These are phyloP conservation scores for Asbolus verrucosus DNA, from an alignment of 1,140 invertebrate genomes.

Conservation along the genomic window DNA sequence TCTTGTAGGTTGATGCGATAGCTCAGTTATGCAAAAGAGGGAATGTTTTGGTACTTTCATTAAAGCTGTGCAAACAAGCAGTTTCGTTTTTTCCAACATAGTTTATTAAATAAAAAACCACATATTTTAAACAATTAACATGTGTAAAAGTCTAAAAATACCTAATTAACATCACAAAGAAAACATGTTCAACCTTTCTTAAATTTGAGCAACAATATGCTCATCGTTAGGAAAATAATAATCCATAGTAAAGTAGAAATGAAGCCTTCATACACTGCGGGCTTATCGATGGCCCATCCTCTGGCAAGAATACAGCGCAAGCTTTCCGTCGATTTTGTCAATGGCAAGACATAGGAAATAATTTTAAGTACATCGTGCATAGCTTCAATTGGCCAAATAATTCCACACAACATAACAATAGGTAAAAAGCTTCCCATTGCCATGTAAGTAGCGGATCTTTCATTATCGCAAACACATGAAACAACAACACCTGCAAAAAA, in stretches of 20 bases:
- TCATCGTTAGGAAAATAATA: slow-evolving; percentile 80
- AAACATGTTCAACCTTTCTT: slow-evolving; percentile 74
- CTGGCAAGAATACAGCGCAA: slow-evolving; percentile 88
- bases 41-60: no score
- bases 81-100: no score
- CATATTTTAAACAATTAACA: slow-evolving; percentile 25
- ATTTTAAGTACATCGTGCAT: slow-evolving; percentile 85
- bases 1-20: no score
- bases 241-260: slow-evolving; percentile 89
- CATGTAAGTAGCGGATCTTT: slow-evolving; percentile 92
- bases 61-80: no score
- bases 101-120: no score
- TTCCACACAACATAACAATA: slow-evolving; percentile 89
- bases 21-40: no score
- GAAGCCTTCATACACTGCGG: slow-evolving; percentile 88
- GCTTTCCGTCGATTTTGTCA: slow-evolving; percentile 94
- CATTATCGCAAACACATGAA: slow-evolving; percentile 87
- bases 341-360: slow-evolving; percentile 84
- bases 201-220: slow-evolving; percentile 84
- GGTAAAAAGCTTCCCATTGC: slow-evolving; percentile 94
- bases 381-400: slow-evolving; percentile 87
- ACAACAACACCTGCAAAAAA: slow-evolving; percentile 83
- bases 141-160: slow-evolving; percentile 36
- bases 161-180: slow-evolving; percentile 11
- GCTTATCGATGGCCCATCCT: slow-evolving; percentile 84